Evolutionary conservation across 2,888 invertebrate genomes (phyloP), one percentile per base, ranked within the genome.

Genomic region (Neoascia interrupta): DNA sequence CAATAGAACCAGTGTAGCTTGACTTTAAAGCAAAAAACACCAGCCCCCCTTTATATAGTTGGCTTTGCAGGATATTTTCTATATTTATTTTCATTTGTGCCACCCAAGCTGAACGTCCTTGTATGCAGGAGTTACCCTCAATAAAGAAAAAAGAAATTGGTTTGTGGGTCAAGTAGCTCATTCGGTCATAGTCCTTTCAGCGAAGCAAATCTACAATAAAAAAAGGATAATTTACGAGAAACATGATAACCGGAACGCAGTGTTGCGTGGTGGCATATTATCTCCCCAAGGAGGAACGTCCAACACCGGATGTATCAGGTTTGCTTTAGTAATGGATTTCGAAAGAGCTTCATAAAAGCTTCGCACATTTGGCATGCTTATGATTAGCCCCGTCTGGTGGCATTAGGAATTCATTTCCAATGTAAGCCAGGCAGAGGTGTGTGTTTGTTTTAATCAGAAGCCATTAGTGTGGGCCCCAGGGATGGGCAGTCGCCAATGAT

Each of bases 51-150:
- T 19, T 13, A 26, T 37, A 15, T 10, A 4, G 16, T 23, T 13
- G 58, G 19, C 39, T 54, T 66, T 66, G 60, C 60, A 70, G 63
- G n/a, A 58, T 70, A 63, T 63, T 70, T 63, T 34, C n/a, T n/a
- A n/a, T n/a, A 43, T 39, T 64, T 63, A 11, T 36, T 63, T 56
- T 54, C 41, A 49, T 56, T 63, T 41, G 63, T 58, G 13, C 43
- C 43, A 36, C 49, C 47, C n/a, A 19, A 26, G 39, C 36, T 56
- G 21, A 61, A 49, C 26, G 26, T 28, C 53, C 26, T 47, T 45
- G 31, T 49, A 41, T 28, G 21, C n/a, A 47, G 8, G 37, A 37
- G 54, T 28, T 28, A 37, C 19, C 15, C 36, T 66, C 15, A 36
- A 64, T 49, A 39, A 54, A 36, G 21, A 3, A 26, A 18, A 21